Evolutionary conservation across 2,888 invertebrate species (phyloP).

Genomic region (Tetragnatha montana): DNA sequence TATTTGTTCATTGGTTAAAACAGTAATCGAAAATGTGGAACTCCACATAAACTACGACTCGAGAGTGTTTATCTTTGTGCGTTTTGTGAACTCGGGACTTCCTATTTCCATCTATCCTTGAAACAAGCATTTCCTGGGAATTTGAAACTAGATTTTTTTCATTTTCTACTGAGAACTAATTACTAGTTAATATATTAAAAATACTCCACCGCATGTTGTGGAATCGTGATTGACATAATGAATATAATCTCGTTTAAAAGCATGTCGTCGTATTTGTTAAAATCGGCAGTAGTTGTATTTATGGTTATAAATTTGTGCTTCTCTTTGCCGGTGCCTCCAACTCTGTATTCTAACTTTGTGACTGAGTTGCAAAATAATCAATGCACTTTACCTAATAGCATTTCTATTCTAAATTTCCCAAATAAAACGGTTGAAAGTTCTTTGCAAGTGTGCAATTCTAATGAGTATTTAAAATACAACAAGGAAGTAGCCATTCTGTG

Average conservation of each 20-base stretch:
- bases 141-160: no score
- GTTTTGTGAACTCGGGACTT: neutral
- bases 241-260: no score
- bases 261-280: neutral
- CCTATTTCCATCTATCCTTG: neutral
- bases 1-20: neutral
- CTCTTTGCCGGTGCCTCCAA: neutral
- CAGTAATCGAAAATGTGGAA: neutral
- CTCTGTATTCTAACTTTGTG: constrained; percentile 14
- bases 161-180: no score
- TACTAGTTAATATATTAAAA: no score
- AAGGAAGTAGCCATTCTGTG: constrained; percentile 31
- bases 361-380: neutral
- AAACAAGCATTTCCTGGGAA: neutral
- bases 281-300: neutral
- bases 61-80: neutral
- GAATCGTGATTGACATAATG: no score
- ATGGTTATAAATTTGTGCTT: constrained; percentile 3
- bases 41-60: neutral
- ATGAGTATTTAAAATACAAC: neutral
- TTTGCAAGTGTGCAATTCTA: constrained; percentile 31
- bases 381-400: constrained; percentile 4
- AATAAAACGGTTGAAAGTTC: neutral
- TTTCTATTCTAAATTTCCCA: constrained; percentile 1
- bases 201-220: no score